Evolutionary conservation across 2,888 invertebrate genomes (phyloP).

Genomic region (Sthenelais limicola): DNA sequence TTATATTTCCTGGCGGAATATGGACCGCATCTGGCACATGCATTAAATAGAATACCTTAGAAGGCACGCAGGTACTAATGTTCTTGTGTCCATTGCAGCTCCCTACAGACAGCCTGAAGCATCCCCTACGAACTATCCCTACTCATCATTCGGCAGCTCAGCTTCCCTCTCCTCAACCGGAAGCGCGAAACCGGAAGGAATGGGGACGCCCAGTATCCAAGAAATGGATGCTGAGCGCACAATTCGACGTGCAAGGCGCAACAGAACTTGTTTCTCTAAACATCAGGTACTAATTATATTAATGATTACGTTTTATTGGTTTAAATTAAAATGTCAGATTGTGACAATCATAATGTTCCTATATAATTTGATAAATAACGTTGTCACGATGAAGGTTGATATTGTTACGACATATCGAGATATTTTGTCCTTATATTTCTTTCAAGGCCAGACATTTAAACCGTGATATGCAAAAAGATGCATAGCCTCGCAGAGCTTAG

Average conservation of each 20-base stretch:
- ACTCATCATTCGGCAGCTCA: conserved; percentile 22
- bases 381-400: too few species aligned
- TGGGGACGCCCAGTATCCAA: conserved; percentile 39
- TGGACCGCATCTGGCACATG: background rate
- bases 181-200: background rate
- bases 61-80: background rate
- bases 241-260: conserved; percentile 44
- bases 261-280: conserved; percentile 48
- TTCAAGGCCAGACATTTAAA: too few species aligned
- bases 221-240: conserved; percentile 47
- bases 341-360: too few species aligned
- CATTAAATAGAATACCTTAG: background rate
- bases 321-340: too few species aligned
- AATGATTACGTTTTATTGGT: too few species aligned
- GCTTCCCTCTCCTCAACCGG: background rate
- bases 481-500: too few species aligned
- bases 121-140: conserved; percentile 13
- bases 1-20: too few species aligned
- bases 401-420: too few species aligned
- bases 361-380: too few species aligned
- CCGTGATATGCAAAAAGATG: too few species aligned
- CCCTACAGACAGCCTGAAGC: conserved; percentile 32
- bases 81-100: conserved; percentile 5
- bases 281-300: too few species aligned
- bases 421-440: too few species aligned